These are phyloP conservation scores for Diplogasteroides magnus DNA, from an alignment of 1,140 invertebrate species.

Conservation along the genomic window DNA sequence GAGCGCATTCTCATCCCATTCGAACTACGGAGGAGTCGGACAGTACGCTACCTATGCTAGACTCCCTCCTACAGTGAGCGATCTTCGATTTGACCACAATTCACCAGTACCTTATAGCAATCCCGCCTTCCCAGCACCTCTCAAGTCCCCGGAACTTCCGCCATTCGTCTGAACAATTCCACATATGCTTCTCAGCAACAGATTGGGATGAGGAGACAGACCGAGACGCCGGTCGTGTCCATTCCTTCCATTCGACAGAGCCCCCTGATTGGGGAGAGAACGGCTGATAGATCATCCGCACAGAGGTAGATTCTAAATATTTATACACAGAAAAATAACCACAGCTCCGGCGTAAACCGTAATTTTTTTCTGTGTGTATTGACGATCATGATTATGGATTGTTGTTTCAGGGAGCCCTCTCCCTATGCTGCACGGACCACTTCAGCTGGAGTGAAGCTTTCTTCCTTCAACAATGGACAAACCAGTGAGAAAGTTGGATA, in stretches of 20 bases:
- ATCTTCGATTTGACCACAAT: background rate
- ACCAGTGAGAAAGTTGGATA: slow-evolving; percentile 9
- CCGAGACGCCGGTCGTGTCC: background rate
- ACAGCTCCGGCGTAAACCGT: too few species aligned
- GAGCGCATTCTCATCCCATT: background rate
- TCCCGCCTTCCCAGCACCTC: too few species aligned
- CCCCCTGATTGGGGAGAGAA: slow-evolving; percentile 10
- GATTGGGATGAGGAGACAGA: background rate
- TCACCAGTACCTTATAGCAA: background rate
- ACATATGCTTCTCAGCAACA: background rate
- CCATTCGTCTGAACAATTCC: background rate
- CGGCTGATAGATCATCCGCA: too few species aligned
- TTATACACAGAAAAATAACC: too few species aligned
- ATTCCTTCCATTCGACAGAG: slow-evolving; percentile 6
- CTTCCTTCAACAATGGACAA: slow-evolving; percentile 23
- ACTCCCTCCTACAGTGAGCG: slow-evolving; percentile 17
- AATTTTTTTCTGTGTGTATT: too few species aligned
- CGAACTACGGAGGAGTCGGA: slow-evolving; percentile 17
- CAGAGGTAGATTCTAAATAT: too few species aligned
- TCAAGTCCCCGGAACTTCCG: background rate
- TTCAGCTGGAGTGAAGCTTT: slow-evolving; percentile 16
- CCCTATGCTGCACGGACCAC: slow-evolving; percentile 7
- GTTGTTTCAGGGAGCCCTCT: slow-evolving; percentile 12
- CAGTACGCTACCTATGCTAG: slow-evolving; percentile 27
- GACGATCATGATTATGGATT: too few species aligned